Conservation (phyloP, 2,797 vertebrate species). For the Dromococcyx pavoninus region DNA sequence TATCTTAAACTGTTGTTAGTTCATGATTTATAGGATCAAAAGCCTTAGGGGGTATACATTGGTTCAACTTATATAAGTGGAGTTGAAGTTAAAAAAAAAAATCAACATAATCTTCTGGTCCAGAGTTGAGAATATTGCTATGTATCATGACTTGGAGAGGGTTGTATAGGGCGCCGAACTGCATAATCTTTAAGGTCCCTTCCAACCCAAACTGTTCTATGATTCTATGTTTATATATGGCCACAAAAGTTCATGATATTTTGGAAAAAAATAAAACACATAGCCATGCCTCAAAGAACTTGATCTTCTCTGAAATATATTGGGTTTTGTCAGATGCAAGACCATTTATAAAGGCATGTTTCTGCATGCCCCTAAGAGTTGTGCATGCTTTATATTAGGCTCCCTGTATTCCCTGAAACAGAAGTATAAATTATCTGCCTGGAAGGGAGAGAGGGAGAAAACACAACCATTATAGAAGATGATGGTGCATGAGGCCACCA, state of each 20-base stretch:
- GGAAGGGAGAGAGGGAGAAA: background rate
- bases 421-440: background rate
- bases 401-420: background rate
- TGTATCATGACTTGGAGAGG: background rate
- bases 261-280: background rate
- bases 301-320: background rate
- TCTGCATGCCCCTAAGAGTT: background rate
- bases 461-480: background rate
- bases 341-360: background rate
- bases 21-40: background rate
- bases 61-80: background rate
- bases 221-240: background rate
- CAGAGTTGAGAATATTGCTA: background rate
- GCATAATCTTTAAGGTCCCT: too few relatives aligned
- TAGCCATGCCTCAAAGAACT: background rate
- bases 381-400: background rate
- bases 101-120: background rate
- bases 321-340: background rate
- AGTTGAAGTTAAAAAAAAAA: background rate
- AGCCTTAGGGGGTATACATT: background rate
- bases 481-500: background rate
- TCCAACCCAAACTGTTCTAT: too few relatives aligned
- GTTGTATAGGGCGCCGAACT: background rate
- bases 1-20: background rate
- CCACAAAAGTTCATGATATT: background rate